Percentiles rank a stretch among this genome's conserved stretches.
Conservation (phyloP, 2,888 invertebrate species). For the Arrhopalites spinosus region DNA sequence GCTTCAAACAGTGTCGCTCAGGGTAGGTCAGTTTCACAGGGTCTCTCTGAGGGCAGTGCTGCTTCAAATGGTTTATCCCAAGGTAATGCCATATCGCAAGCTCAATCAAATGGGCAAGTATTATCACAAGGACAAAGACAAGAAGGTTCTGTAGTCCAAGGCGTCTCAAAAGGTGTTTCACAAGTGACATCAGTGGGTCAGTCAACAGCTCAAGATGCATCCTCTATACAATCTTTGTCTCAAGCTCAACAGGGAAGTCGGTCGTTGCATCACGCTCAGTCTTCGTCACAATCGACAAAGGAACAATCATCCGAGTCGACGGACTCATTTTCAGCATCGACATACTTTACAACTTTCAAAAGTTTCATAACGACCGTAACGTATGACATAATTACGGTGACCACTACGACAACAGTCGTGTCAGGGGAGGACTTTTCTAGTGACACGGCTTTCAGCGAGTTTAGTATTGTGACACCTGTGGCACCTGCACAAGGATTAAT, state of each 20-base stretch:
- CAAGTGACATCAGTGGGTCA: neutral
- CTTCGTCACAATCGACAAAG: neutral
- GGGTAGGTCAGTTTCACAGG: neutral
- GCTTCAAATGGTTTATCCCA: neutral
- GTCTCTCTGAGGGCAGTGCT: neutral
- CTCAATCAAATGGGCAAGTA: neutral
- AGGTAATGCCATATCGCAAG: neutral
- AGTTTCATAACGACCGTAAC: constrained; percentile 33
- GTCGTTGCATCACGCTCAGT: neutral
- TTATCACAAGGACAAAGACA: neutral
- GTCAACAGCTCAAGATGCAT: neutral
- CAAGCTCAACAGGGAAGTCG: too few species aligned
- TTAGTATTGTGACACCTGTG: neutral
- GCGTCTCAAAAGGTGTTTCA: neutral
- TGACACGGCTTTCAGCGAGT: constrained; percentile 40
- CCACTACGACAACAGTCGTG: neutral
- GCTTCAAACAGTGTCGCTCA: too few species aligned
- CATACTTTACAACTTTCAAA: constrained; percentile 37
- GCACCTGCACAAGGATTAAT: neutral
- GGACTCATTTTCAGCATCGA: constrained; percentile 25
- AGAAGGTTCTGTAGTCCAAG: neutral
- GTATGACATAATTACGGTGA: constrained; percentile 24
- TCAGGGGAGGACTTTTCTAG: constrained; percentile 32
- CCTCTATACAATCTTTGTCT: neutral
- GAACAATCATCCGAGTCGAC: neutral